Conservation (phyloP, 2,797 vertebrate genomes). For the Hoplostethus atlanticus region DNA sequence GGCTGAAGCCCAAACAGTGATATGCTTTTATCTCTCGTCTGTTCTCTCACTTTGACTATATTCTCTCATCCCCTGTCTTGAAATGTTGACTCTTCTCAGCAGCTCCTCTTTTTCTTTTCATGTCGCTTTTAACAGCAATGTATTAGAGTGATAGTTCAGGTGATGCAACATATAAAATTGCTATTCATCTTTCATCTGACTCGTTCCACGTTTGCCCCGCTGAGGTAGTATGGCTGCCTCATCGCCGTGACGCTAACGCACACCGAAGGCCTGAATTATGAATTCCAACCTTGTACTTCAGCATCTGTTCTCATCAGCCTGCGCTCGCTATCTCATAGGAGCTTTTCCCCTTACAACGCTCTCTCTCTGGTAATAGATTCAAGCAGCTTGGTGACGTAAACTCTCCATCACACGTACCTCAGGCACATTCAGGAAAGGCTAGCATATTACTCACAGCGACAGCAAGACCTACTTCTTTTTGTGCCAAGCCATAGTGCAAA, state of each 20-base stretch:
- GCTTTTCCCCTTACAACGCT: constrained; percentile 46
- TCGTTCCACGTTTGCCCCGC: constrained; percentile 47
- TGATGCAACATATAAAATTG: constrained; percentile 53
- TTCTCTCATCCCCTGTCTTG: constrained; percentile 35
- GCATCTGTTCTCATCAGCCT: constrained; percentile 76
- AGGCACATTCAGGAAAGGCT: constrained; percentile 73
- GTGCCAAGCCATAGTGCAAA: constrained; percentile 53
- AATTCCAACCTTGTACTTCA: constrained; percentile 74
- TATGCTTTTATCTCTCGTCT: constrained; percentile 49
- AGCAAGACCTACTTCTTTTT: constrained; percentile 72
- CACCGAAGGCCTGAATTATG: constrained; percentile 74
- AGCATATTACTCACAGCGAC: constrained; percentile 77
- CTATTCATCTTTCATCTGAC: constrained; percentile 71
- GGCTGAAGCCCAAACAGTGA: constrained; percentile 42
- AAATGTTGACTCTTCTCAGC: constrained; percentile 34
- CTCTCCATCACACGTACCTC: constrained; percentile 60
- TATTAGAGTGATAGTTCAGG: constrained; percentile 45
- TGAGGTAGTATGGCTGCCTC: constrained; percentile 64
- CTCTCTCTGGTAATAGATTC: constrained; percentile 76
- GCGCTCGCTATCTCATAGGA: constrained; percentile 63
- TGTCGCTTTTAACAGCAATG: constrained; percentile 50
- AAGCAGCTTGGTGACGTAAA: constrained; percentile 77
- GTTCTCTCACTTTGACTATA: constrained; percentile 29
- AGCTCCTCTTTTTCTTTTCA: constrained; percentile 45
- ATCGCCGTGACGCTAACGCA: constrained; percentile 66